Conservation (phyloP, 2,888 invertebrate species). For the Heliconius erato region DNA sequence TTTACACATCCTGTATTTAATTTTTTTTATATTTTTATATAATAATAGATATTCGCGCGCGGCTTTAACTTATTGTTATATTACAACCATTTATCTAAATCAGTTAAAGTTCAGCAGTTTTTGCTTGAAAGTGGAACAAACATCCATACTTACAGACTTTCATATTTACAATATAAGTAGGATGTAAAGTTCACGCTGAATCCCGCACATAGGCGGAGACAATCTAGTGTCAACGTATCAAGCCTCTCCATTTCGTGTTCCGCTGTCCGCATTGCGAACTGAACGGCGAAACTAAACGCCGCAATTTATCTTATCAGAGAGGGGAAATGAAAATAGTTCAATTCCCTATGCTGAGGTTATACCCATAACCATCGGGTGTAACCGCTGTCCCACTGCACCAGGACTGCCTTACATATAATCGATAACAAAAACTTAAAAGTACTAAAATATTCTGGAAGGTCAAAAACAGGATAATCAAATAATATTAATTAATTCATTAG, state of each 20-base stretch:
- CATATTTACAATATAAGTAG: too few species aligned
- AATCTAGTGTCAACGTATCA: too few species aligned
- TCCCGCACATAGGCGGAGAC: too few species aligned
- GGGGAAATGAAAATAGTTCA: neutral
- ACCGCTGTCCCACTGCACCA: neutral
- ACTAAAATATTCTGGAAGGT: slow-evolving; percentile 3
- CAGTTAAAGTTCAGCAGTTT: too few species aligned
- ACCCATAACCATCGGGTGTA: neutral
- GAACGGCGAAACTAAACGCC: neutral
- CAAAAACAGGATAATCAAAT: slow-evolving; percentile 42
- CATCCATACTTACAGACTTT: too few species aligned
- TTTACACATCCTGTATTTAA: neutral
- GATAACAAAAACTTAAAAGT: neutral
- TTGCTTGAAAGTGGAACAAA: too few species aligned
- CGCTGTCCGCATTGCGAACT: neutral
- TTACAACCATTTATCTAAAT: too few species aligned
- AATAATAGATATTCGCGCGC: neutral
- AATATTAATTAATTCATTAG: neutral
- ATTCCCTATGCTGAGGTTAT: neutral
- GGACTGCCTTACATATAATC: neutral
- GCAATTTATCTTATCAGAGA: neutral
- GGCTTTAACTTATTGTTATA: neutral
- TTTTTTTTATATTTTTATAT: neutral
- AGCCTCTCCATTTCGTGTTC: neutral
- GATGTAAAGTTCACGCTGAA: too few species aligned